These are phyloP conservation scores for Mus spretus DNA, from an alignment of 2,797 vertebrate species.

Conservation along the genomic window DNA sequence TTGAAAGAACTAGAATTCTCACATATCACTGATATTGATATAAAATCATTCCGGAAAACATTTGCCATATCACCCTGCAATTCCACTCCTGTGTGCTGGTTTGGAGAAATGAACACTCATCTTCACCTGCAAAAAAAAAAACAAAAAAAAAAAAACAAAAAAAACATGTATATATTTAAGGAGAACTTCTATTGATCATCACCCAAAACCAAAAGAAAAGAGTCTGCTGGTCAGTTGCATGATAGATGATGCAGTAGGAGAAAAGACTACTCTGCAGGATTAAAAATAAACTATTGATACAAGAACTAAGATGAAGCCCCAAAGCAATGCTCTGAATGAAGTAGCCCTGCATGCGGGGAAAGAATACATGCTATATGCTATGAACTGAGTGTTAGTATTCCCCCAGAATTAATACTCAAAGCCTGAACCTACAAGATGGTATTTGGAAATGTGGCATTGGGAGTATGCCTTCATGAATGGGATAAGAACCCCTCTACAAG, in stretches of 20 bases:
- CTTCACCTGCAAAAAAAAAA: not conserved
- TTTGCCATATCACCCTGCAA: not conserved
- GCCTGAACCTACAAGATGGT: not conserved
- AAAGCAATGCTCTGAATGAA: not conserved
- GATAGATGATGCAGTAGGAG: not conserved
- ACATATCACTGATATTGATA: not conserved
- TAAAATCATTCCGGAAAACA: not conserved
- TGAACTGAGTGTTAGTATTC: not conserved
- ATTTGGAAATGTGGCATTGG: not conserved
- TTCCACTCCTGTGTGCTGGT: not conserved
- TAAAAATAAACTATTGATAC: not conserved
- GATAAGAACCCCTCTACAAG: not conserved
- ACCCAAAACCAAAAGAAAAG: not conserved
- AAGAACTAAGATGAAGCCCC: not conserved
- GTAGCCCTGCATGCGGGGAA: not conserved
- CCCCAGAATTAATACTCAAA: not conserved
- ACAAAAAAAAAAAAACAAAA: not conserved
- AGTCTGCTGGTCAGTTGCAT: not conserved
- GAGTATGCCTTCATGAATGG: not conserved
- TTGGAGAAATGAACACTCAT: not conserved
- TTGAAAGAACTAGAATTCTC: not conserved
- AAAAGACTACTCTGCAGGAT: not conserved
- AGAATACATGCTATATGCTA: not conserved
- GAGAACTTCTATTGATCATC: not conserved
- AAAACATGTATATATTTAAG: not conserved